Evolutionary conservation across 2,888 invertebrate species (phyloP).

Genomic region (Hofmannophila pseudospretella): DNA sequence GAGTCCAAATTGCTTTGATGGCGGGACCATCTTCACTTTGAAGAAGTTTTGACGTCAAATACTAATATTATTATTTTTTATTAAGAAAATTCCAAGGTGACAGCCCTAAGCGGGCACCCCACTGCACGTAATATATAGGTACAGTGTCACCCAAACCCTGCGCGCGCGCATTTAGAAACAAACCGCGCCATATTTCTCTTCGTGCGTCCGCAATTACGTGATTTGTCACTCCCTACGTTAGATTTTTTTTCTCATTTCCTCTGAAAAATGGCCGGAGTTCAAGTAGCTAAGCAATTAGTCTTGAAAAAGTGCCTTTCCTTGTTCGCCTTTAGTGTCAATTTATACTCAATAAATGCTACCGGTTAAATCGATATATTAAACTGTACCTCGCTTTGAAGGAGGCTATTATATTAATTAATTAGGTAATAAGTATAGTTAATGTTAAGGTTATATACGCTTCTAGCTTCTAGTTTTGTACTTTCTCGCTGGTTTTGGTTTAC

Average conservation of each 20-base stretch:
- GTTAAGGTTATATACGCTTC: too few species aligned
- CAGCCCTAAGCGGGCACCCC: constrained; percentile 31
- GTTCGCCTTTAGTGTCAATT: constrained; percentile 49
- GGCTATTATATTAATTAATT: too few species aligned
- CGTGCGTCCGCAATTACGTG: constrained; percentile 72
- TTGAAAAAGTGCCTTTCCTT: constrained; percentile 66
- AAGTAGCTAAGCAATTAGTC: constrained; percentile 62
- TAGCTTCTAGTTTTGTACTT: too few species aligned
- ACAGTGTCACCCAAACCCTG: constrained; percentile 41
- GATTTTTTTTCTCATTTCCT: constrained; percentile 43
- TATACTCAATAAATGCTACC: constrained; percentile 33
- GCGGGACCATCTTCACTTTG: too few species aligned
- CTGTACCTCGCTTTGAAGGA: too few species aligned
- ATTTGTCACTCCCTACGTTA: constrained; percentile 65
- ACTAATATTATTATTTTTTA: too few species aligned
- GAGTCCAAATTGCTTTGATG: too few species aligned
- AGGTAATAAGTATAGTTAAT: too few species aligned
- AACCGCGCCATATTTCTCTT: constrained; percentile 72
- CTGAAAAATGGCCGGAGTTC: constrained; percentile 65
- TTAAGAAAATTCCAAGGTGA: background rate
- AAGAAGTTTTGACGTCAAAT: too few species aligned
- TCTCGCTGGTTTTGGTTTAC: too few species aligned
- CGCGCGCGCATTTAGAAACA: constrained; percentile 66
- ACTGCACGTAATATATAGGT: constrained; percentile 50
- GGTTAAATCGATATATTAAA: constrained; percentile 14